Evolutionary conservation across 2,888 invertebrate genomes (phyloP).

Genomic region (Lissonota sp.): DNA sequence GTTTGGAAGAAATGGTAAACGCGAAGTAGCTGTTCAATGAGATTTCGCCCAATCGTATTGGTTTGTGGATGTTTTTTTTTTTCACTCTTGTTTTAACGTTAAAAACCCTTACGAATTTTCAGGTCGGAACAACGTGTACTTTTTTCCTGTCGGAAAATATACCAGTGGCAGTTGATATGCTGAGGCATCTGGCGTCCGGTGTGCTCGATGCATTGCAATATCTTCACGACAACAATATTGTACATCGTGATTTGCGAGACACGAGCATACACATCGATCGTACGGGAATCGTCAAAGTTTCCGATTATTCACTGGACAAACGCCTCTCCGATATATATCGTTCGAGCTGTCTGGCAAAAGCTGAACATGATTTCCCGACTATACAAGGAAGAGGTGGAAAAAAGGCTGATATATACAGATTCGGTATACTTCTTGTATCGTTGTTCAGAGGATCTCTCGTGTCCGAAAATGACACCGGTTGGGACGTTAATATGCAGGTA

Average conservation of each 20-base stretch:
- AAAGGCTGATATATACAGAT: conserved; percentile 90
- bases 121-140: conserved; percentile 83
- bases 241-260: conserved; percentile 92
- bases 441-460: conserved; percentile 86
- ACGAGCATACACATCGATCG: conserved; percentile 90
- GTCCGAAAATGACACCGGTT: conserved; percentile 85
- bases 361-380: conserved; percentile 80
- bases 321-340: conserved; percentile 86
- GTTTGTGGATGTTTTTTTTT: not conserved
- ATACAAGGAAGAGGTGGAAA: conserved; percentile 85
- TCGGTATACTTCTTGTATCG: conserved; percentile 89
- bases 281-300: conserved; percentile 86
- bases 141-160: conserved; percentile 85
- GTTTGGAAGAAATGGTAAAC: not conserved
- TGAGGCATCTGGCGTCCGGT: conserved; percentile 89
- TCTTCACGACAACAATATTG: conserved; percentile 92
- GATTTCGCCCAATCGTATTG: not conserved
- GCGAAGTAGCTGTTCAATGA: not conserved
- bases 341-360: conserved; percentile 77
- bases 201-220: conserved; percentile 91
- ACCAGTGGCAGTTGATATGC: conserved; percentile 85
- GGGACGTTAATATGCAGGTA: conserved; percentile 86
- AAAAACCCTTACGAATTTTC: conserved; percentile 69
- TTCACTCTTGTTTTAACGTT: conserved; percentile 29
- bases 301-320: conserved; percentile 90